Evolutionary conservation across 2,888 invertebrate species (phyloP).

Genomic region (Papilio demoleus): DNA sequence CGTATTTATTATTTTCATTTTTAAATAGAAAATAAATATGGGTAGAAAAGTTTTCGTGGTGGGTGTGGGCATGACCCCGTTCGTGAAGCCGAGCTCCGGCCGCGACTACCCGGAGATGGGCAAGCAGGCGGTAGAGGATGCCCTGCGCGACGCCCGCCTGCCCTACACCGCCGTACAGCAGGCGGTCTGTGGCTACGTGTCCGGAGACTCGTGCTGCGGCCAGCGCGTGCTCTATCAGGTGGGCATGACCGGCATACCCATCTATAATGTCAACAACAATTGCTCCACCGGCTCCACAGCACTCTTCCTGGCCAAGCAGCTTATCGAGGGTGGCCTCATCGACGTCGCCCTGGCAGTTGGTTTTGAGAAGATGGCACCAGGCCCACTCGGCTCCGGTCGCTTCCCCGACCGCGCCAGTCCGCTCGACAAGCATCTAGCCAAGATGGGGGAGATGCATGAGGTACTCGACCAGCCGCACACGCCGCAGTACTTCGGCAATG

Average conservation of each 20-base stretch:
- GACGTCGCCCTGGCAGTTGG: conserved; percentile 97
- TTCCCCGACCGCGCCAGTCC: conserved; percentile 94
- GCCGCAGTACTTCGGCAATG: conserved; percentile 98
- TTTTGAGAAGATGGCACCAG: conserved; percentile 99
- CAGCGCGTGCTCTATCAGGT: conserved; percentile 97
- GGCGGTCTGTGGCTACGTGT: conserved; percentile 96
- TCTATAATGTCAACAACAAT: conserved; percentile 99
- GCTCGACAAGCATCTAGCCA: conserved; percentile 92
- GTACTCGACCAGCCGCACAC: conserved; percentile 93
- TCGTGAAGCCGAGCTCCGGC: conserved; percentile 95
- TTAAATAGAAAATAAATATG: conserved; percentile 57
- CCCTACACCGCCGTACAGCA: conserved; percentile 91
- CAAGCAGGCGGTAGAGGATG: conserved; percentile 95
- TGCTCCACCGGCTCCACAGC: conserved; percentile 99
- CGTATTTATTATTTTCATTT: neutral
- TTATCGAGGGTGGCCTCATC: conserved; percentile 94
- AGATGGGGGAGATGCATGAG: conserved; percentile 93
- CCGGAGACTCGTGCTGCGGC: conserved; percentile 97
- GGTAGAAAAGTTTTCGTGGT: conserved; percentile 91
- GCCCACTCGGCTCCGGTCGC: conserved; percentile 90
- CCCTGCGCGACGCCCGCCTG: conserved; percentile 92
- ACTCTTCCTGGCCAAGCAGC: conserved; percentile 93
- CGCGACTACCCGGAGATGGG: conserved; percentile 98
- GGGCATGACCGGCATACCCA: conserved; percentile 98
- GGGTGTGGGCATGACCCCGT: conserved; percentile 99